Evolutionary conservation across 2,888 invertebrate species (phyloP).

Genomic region (Resseliella maxima): DNA sequence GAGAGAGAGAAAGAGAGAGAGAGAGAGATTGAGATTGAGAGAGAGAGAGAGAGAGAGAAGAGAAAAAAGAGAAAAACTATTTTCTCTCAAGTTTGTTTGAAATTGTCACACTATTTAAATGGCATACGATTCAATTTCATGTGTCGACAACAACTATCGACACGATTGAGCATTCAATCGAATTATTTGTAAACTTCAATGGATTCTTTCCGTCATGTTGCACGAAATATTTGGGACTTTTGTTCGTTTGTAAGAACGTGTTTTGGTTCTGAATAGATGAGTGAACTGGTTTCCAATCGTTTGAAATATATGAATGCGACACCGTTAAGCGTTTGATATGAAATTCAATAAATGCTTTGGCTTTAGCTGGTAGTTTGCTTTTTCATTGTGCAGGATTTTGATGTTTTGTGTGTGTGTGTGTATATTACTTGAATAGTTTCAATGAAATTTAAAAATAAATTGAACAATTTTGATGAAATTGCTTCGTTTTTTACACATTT

Average conservation of each 20-base stretch:
- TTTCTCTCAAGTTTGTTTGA: not conserved
- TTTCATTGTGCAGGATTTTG: not conserved
- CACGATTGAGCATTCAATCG: conserved; percentile 20
- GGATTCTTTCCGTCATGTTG: not conserved
- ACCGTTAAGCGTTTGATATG: not conserved
- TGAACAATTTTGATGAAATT: not conserved
- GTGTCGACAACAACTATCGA: not conserved
- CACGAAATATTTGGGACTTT: not conserved
- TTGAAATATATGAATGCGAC: not conserved
- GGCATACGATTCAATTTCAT: conserved; percentile 19
- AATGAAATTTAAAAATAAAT: not conserved
- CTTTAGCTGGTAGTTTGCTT: not conserved
- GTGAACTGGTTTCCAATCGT: not conserved
- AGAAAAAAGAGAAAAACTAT: not conserved
- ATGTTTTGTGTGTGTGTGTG: not conserved
- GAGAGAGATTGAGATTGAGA: too few species aligned
- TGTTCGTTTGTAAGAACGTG: not conserved
- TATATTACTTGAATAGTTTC: not conserved
- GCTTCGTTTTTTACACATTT: conserved; percentile 5
- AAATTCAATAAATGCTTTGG: conserved; percentile 17
- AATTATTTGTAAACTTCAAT: conserved; percentile 16
- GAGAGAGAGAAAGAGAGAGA: too few species aligned
- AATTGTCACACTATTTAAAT: conserved; percentile 14
- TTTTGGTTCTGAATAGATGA: not conserved
- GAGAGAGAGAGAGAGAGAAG: not conserved